Evolutionary conservation across 2,113 vertebrate genomes (phyloP).

Genomic region (Labrus mixtus): DNA sequence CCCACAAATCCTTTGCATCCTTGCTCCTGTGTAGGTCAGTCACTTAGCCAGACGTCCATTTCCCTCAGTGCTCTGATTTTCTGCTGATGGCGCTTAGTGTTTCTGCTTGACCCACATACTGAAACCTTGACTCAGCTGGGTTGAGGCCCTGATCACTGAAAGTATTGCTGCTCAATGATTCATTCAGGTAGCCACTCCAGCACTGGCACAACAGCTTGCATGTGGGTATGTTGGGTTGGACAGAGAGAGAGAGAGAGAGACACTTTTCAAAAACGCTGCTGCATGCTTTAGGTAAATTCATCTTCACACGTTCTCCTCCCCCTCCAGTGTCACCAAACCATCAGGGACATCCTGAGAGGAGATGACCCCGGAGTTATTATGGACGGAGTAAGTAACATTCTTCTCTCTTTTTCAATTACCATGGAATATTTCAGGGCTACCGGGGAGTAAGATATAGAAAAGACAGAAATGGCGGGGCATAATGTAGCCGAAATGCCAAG

Average conservation of each 20-base stretch:
- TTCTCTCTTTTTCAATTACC: slow-evolving; percentile 1
- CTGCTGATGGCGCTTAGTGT: background rate
- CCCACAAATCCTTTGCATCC: background rate
- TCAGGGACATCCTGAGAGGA: slow-evolving; percentile 22
- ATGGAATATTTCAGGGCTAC: slow-evolving; percentile 1
- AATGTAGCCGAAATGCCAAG: slow-evolving; percentile 56
- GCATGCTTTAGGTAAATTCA: too few relatives aligned
- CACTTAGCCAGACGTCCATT: background rate
- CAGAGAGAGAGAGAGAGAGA: background rate
- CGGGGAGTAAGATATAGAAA: slow-evolving; percentile 3
- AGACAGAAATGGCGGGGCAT: slow-evolving; percentile 24
- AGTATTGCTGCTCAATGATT: slow-evolving; percentile 5
- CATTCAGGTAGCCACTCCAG: background rate
- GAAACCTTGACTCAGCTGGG: slow-evolving; percentile 12
- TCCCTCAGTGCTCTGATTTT: background rate
- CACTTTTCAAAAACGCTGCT: background rate
- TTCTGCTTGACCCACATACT: slow-evolving; percentile 14
- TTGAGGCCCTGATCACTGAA: background rate
- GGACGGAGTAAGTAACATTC: background rate
- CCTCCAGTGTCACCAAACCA: background rate
- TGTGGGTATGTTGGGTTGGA: background rate
- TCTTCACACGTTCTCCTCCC: background rate
- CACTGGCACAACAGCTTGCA: background rate
- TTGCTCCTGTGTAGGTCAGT: background rate
- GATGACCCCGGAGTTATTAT: background rate